Evolutionary conservation across 2,113 vertebrate genomes (phyloP).

Genomic region (Fukomys damarensis): DNA sequence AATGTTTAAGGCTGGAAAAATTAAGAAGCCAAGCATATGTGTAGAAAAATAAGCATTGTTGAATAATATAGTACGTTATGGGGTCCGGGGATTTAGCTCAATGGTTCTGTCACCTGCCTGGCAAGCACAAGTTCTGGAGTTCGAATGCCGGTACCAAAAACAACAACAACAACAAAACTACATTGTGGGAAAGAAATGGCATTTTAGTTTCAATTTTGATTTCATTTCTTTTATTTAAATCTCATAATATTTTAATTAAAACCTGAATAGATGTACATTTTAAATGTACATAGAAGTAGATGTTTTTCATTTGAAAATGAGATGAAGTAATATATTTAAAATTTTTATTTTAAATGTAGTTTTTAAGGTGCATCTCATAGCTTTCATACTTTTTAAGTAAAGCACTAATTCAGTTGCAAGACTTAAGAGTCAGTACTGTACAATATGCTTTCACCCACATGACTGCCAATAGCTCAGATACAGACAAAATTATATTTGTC

Average conservation of each 20-base stretch:
- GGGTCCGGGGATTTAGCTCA: too few species aligned
- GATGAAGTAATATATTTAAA: neutral
- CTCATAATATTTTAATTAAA: slow-evolving; percentile 23
- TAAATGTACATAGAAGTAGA: too few species aligned
- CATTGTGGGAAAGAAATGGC: slow-evolving; percentile 16
- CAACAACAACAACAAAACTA: too few species aligned
- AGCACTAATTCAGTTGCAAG: neutral
- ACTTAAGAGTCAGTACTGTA: neutral
- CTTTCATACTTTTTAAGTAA: slow-evolving; percentile 23
- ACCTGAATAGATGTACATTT: neutral
- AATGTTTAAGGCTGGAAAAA: neutral
- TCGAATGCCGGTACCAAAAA: too few species aligned
- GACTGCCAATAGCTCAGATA: neutral
- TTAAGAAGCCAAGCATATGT: neutral
- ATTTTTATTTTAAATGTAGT: slow-evolving; percentile 52
- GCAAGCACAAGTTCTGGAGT: too few species aligned
- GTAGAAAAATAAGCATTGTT: neutral
- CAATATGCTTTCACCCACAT: neutral
- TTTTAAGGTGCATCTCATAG: slow-evolving; percentile 3
- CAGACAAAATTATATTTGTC: neutral
- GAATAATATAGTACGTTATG: too few species aligned
- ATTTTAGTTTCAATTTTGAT: slow-evolving; percentile 41
- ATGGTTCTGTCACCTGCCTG: too few species aligned
- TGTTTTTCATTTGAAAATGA: slow-evolving; percentile 17
- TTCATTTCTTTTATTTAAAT: slow-evolving; percentile 40